These are phyloP conservation scores for Aphelinus atriplicis DNA, from an alignment of 1,140 invertebrate genomes.

Conservation along the genomic window DNA sequence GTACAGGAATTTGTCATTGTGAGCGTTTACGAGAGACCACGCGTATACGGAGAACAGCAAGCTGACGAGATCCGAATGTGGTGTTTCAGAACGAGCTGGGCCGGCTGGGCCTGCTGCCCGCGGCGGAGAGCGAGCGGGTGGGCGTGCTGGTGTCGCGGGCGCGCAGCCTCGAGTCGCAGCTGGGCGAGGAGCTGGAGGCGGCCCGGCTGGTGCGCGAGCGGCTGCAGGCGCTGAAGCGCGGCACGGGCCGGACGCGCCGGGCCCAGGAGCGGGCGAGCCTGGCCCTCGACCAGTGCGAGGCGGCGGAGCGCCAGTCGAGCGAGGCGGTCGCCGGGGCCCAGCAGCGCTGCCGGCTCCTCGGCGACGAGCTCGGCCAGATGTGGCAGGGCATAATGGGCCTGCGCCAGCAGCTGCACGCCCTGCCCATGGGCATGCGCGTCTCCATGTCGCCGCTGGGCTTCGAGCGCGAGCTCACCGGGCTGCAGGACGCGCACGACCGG, in stretches of 20 bases:
- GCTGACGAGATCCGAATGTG: too few relatives aligned
- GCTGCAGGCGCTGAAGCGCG: slow-evolving; percentile 75
- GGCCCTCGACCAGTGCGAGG: slow-evolving; percentile 76
- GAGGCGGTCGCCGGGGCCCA: slow-evolving; percentile 77
- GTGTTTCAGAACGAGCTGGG: slow-evolving; percentile 73
- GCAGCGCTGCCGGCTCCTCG: slow-evolving; percentile 72
- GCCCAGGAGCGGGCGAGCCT: slow-evolving; percentile 72
- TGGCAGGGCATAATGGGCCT: slow-evolving; percentile 82
- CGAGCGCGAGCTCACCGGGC: slow-evolving; percentile 77
- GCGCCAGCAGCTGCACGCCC: slow-evolving; percentile 77
- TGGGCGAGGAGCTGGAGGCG: slow-evolving; percentile 79
- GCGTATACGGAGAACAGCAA: too few relatives aligned
- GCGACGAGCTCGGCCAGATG: slow-evolving; percentile 72
- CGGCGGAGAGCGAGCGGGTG: slow-evolving; percentile 79
- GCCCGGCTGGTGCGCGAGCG: slow-evolving; percentile 76
- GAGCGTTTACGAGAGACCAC: too few relatives aligned
- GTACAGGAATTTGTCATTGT: too few relatives aligned
- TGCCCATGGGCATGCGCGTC: slow-evolving; percentile 76
- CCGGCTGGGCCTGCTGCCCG: slow-evolving; percentile 75
- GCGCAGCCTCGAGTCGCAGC: slow-evolving; percentile 73
- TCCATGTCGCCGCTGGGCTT: slow-evolving; percentile 78
- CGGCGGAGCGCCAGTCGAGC: slow-evolving; percentile 74
- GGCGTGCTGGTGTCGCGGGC: slow-evolving; percentile 75
- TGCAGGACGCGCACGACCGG: slow-evolving; percentile 77
- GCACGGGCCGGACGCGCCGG: slow-evolving; percentile 72